These are phyloP conservation scores for Myzus persicae DNA, from an alignment of 1,140 invertebrate species.

Conservation along the genomic window DNA sequence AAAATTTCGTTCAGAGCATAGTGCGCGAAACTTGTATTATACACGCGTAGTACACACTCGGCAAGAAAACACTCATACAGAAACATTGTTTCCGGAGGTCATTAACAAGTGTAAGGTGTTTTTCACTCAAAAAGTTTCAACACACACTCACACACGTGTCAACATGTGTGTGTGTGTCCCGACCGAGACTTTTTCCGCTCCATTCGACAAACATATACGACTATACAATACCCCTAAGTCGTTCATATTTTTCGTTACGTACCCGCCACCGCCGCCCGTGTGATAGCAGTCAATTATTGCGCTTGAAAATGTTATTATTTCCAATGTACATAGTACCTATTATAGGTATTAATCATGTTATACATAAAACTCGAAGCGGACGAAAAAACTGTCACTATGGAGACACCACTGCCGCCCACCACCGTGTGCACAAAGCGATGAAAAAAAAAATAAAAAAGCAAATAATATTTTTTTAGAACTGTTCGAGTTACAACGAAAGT, in stretches of 20 bases:
- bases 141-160: background rate
- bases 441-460: background rate
- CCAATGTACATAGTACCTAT: background rate
- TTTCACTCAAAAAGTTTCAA: slow-evolving; percentile 37
- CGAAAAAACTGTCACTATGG: slow-evolving; percentile 36
- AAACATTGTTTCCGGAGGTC: slow-evolving; percentile 27
- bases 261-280: background rate
- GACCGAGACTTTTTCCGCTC: background rate
- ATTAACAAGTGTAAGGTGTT: slow-evolving; percentile 42
- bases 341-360: slow-evolving; percentile 36
- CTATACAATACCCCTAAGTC: background rate
- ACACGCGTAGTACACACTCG: background rate
- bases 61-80: background rate
- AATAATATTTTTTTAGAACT: background rate
- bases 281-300: background rate
- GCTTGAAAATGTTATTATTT: background rate
- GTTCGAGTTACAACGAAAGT: slow-evolving; percentile 14
- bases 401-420: background rate
- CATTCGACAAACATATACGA: background rate
- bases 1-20: background rate
- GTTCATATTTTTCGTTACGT: background rate
- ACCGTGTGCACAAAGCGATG: background rate
- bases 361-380: background rate
- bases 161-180: background rate
- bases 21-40: background rate